phyloP scores from a whole-genome alignment of 2,113 vertebrate genomes.

The Athene noctua region DNA sequence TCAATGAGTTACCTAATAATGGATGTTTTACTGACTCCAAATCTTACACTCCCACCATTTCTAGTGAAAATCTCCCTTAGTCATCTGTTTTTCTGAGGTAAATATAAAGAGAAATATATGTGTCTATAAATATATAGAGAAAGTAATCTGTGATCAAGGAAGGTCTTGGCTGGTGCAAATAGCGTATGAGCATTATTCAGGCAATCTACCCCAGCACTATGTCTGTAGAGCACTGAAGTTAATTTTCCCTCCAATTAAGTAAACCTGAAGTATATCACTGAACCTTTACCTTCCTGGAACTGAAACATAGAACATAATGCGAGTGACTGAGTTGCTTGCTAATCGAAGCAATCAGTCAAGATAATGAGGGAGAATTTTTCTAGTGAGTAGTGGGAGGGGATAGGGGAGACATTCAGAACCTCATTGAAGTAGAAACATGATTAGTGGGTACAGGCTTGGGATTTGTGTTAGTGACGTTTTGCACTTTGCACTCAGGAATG shows the following conservation, averaged over 20 bases:
- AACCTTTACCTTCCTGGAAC: constrained; percentile 58
- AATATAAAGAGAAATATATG: not conserved
- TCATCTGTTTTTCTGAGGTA: not conserved
- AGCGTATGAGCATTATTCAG: not conserved
- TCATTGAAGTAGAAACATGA: constrained; percentile 1
- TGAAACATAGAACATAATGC: constrained; percentile 12
- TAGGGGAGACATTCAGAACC: constrained; percentile 4
- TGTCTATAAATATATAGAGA: not conserved
- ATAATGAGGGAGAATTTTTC: constrained; percentile 60
- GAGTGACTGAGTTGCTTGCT: constrained; percentile 20
- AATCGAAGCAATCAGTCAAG: constrained; percentile 66
- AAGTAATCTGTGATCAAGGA: not conserved
- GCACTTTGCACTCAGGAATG: not conserved
- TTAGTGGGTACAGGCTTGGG: not conserved
- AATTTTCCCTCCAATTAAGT: constrained; percentile 68
- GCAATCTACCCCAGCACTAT: not conserved
- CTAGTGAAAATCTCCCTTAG: not conserved
- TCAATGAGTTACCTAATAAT: not conserved
- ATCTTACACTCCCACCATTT: not conserved
- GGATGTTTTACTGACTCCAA: not conserved
- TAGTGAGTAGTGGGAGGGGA: not conserved
- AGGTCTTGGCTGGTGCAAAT: not conserved
- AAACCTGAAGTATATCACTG: constrained; percentile 36
- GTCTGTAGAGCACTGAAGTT: constrained; percentile 27
- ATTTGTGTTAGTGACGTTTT: not conserved